Evolutionary conservation across 1,140 invertebrate genomes (phyloP).

Genomic region (Nephila pilipes): DNA sequence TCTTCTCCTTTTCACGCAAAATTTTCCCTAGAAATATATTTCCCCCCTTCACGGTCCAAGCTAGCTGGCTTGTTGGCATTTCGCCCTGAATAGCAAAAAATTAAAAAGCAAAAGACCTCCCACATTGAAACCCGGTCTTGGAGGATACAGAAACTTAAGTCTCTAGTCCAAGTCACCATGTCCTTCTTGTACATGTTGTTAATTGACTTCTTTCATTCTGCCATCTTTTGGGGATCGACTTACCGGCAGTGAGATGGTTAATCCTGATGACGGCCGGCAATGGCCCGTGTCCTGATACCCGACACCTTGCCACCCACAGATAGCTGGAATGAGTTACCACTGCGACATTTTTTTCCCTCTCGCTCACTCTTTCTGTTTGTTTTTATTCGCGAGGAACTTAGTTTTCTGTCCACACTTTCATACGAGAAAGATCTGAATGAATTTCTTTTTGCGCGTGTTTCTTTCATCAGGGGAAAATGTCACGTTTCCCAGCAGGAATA

Average conservation of each 20-base stretch:
- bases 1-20: neutral
- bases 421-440: neutral
- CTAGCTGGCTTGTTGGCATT: conserved; percentile 56
- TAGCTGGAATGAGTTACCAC: conserved; percentile 4
- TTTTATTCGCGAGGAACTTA: conserved; percentile 45
- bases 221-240: conserved; percentile 68
- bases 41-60: neutral
- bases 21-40: neutral
- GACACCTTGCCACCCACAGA: conserved; percentile 60
- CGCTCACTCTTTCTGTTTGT: conserved; percentile 14
- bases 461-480: neutral
- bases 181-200: conserved; percentile 63
- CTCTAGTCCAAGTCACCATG: conserved; percentile 35
- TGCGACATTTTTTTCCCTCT: neutral
- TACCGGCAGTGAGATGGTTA: conserved; percentile 63
- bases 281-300: conserved; percentile 71
- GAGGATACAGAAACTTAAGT: conserved; percentile 45
- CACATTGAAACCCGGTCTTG: conserved; percentile 47
- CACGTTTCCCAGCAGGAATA: neutral
- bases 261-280: conserved; percentile 71
- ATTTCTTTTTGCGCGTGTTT: neutral
- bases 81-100: neutral
- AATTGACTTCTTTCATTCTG: conserved; percentile 75
- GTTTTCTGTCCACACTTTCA: conserved; percentile 69
- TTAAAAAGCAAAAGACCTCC: conserved; percentile 55